phyloP scores from a whole-genome alignment of 2,888 invertebrate species.

The Dynastes tityus region DNA sequence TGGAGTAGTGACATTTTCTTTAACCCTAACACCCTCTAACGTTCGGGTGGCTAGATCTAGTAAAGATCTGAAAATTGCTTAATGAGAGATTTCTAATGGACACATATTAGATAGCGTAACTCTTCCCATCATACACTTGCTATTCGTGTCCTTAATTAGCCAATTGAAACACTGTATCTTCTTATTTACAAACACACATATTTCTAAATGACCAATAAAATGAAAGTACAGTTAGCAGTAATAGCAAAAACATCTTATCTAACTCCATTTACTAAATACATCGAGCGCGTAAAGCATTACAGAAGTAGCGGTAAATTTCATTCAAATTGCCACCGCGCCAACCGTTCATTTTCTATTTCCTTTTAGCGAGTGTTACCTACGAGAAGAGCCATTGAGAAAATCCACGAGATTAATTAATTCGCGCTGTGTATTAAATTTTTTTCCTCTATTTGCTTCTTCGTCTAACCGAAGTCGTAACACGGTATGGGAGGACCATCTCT shows the following conservation, averaged over 20 bases:
- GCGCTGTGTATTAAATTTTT: background rate
- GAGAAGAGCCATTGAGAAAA: slow-evolving; percentile 11
- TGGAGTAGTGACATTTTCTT: no score
- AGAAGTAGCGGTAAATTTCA: slow-evolving; percentile 24
- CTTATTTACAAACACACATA: background rate
- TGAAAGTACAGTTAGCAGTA: background rate
- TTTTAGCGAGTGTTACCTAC: background rate
- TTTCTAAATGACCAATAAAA: background rate
- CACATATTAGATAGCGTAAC: no score
- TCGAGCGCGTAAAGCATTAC: background rate
- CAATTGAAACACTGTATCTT: no score
- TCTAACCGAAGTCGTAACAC: background rate
- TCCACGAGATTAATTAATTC: slow-evolving; percentile 26
- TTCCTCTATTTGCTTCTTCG: background rate
- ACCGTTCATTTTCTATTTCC: slow-evolving; percentile 18
- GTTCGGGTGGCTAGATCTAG: no score
- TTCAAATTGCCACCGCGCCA: slow-evolving; percentile 6
- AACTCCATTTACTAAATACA: slow-evolving; percentile 19
- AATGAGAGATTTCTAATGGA: no score
- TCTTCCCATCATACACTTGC: no score
- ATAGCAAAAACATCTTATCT: slow-evolving; percentile 19
- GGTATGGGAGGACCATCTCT: slow-evolving; percentile 8
- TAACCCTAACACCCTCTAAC: no score
- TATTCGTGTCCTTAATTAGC: no score
- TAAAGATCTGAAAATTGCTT: no score